phyloP scores from a whole-genome alignment of 2,113 vertebrate species.

The Pitta sordida region DNA sequence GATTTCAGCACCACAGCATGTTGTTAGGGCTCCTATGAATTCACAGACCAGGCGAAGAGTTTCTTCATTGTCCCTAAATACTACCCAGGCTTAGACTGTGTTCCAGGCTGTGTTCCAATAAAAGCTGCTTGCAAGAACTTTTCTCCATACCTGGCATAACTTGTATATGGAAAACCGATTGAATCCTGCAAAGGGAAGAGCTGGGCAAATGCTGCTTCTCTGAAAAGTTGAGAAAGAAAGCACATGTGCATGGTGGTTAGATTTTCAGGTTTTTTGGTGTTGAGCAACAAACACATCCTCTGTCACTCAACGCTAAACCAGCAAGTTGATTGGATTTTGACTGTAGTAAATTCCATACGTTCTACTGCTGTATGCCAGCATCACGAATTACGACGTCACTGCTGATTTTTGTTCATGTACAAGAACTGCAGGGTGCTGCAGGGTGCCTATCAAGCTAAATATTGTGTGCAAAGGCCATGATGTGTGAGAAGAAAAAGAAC shows the following conservation, averaged over 20 bases:
- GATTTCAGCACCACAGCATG: background rate
- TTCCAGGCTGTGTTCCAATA: background rate
- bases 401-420: background rate
- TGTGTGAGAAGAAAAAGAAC: background rate
- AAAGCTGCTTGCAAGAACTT: background rate
- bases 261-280: background rate
- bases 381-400: background rate
- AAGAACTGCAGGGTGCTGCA: background rate
- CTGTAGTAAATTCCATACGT: background rate
- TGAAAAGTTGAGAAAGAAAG: background rate
- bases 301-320: background rate
- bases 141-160: background rate
- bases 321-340: background rate
- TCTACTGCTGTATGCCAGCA: background rate
- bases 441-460: background rate
- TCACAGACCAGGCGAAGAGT: background rate
- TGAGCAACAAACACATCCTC: fast-evolving
- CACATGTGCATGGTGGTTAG: fast-evolving
- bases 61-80: background rate
- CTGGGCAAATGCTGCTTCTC: background rate
- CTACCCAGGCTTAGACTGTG: background rate
- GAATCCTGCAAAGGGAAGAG: background rate
- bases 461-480: background rate
- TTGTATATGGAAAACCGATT: background rate
- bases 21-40: background rate